A percentile compares a stretch with the other conserved stretches of the same genome.
Conservation (phyloP, 1,140 invertebrate genomes). For the Bombyx mandarina region DNA sequence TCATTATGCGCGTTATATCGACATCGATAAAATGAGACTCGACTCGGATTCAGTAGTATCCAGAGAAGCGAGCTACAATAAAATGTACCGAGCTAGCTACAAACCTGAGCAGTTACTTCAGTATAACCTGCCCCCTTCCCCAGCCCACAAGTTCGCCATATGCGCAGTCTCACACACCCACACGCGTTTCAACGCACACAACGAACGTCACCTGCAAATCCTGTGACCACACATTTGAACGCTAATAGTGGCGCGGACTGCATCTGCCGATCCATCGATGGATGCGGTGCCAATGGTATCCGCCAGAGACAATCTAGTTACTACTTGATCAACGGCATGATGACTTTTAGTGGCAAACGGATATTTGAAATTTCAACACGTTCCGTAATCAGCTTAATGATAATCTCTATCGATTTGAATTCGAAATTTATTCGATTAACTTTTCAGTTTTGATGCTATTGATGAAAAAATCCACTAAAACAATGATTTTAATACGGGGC, state of each 20-base stretch:
- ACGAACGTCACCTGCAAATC: slow-evolving; percentile 24
- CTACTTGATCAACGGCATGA: slow-evolving; percentile 31
- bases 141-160: slow-evolving; percentile 37
- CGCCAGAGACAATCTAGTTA: slow-evolving; percentile 32
- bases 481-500: not conserved
- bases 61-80: slow-evolving; percentile 68
- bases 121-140: slow-evolving; percentile 27
- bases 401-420: too few relatives aligned
- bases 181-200: slow-evolving; percentile 23
- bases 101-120: slow-evolving; percentile 62
- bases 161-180: slow-evolving; percentile 47
- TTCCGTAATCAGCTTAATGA: too few relatives aligned
- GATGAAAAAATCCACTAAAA: too few relatives aligned
- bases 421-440: too few relatives aligned
- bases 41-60: slow-evolving; percentile 48
- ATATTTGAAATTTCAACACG: too few relatives aligned
- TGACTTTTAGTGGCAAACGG: too few relatives aligned
- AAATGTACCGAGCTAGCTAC: slow-evolving; percentile 67
- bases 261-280: too few relatives aligned
- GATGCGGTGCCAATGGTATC: slow-evolving; percentile 11
- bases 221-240: slow-evolving; percentile 32
- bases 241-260: slow-evolving; percentile 29
- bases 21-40: slow-evolving; percentile 48
- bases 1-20: slow-evolving; percentile 49
- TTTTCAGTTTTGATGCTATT: too few relatives aligned